Evolutionary conservation across 2,113 vertebrate species (phyloP), one percentile per base, ranked within the genome.

Genomic region (Leptocoma aspasia): DNA sequence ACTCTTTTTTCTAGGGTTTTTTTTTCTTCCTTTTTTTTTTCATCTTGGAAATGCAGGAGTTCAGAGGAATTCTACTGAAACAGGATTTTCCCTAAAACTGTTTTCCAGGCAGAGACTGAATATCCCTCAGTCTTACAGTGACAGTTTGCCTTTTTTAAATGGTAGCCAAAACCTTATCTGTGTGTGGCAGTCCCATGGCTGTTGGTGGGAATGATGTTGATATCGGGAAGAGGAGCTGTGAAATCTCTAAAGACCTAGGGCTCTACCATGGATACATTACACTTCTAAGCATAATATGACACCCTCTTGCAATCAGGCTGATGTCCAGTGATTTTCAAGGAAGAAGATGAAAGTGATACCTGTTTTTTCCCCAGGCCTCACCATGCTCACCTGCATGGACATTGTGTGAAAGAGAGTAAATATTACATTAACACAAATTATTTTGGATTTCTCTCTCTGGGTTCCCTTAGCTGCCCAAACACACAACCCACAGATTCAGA

Each of bases 241-340:
- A 89, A 89, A 53, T 41, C 31, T 52, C 63, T 47, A 4, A 65
- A 81, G n/a, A 78, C 4, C 11, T 24, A 28, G 20, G 16, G 5
- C 10, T 27, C 72, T 23, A 41, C 18, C 5, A 41, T 47, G 41
- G 42, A 53, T 78, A 81, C 33, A 18, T 86, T 83, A 61, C 6
- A 15, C 6, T 49, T 69, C 11, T 5, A 31, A 24, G 7, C 16
- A 13, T 31, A 61, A 4, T 41, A 13, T 54, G 13, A 57, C 15
- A 47, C 20, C 53, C 11, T 50, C 52, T 85, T 90, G 69, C 53
- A 93, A 49, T 88, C 69, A 84, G 50, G 64, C 39, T 84, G 50
- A 53, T 93, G 69, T 68, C 78, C 71, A 70, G 16, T 69, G 56
- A 45, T 49, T 69, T 90, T 87, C 47, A 93, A 86, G 69, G 44